phyloP scores from a whole-genome alignment of 2,113 vertebrate genomes.

The Oncorhynchus nerka region DNA sequence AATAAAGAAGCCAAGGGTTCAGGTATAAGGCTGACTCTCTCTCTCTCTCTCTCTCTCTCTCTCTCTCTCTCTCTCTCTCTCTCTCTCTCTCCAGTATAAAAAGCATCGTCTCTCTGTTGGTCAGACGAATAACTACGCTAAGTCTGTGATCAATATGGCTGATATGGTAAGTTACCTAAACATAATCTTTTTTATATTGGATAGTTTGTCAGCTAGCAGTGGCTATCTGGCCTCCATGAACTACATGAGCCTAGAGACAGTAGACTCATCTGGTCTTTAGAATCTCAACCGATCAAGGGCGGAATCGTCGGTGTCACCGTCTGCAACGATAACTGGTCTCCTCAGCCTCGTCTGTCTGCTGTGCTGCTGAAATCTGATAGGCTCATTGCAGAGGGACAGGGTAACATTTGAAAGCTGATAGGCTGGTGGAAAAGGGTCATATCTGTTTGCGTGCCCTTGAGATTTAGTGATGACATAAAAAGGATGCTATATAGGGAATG shows the following conservation, averaged over 20 bases:
- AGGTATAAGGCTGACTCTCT: no score
- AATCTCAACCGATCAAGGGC: slow-evolving; percentile 8
- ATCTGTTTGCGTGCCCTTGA: slow-evolving; percentile 56
- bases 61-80: slow-evolving; percentile 22
- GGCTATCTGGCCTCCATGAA: not conserved
- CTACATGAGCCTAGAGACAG: not conserved
- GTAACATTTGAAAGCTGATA: slow-evolving; percentile 58
- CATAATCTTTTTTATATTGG: slow-evolving; percentile 58
- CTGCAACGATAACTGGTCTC: slow-evolving; percentile 12
- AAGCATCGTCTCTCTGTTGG: slow-evolving; percentile 93
- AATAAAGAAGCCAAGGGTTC: no score
- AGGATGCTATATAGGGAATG: slow-evolving; percentile 17
- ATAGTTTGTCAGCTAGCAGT: not conserved
- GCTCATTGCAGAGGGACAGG: slow-evolving; percentile 10
- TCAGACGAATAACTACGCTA: slow-evolving; percentile 95
- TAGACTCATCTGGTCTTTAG: not conserved
- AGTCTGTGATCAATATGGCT: slow-evolving; percentile 97
- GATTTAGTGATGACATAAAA: slow-evolving; percentile 45
- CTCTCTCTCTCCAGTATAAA: slow-evolving; percentile 83
- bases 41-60: no score
- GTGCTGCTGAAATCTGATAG: slow-evolving; percentile 56
- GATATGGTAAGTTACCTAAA: slow-evolving; percentile 88
- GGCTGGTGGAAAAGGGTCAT: slow-evolving; percentile 41
- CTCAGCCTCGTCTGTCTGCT: slow-evolving; percentile 31
- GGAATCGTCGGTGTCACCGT: slow-evolving; percentile 28